These are phyloP conservation scores for Drusus annulatus DNA, from an alignment of 1,140 invertebrate genomes.

Conservation along the genomic window DNA sequence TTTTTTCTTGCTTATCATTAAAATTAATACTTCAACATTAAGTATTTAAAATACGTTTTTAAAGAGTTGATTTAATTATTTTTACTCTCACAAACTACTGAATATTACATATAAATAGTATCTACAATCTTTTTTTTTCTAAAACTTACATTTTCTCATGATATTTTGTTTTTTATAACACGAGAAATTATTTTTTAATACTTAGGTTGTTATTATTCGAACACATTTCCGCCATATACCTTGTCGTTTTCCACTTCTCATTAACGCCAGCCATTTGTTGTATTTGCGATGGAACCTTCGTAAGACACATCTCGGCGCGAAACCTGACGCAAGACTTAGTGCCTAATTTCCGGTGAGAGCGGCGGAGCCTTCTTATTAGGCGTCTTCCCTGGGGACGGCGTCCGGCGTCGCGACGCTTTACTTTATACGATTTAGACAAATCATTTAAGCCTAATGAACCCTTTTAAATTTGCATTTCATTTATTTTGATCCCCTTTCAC, in stretches of 20 bases:
- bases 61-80: too few relatives aligned
- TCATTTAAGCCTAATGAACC: conserved; percentile 9
- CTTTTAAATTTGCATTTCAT: conserved; percentile 2
- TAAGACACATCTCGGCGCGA: conserved; percentile 20
- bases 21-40: too few relatives aligned
- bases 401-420: conserved; percentile 12
- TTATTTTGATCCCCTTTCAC: too few relatives aligned
- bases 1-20: too few relatives aligned
- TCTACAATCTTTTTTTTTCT: too few relatives aligned
- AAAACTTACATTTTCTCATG: too few relatives aligned
- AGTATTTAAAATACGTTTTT: too few relatives aligned
- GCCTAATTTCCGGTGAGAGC: conserved; percentile 49
- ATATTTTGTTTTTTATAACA: too few relatives aligned
- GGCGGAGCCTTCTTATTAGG: conserved; percentile 6
- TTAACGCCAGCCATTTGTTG: conserved; percentile 2
- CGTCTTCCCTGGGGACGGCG: conserved; percentile 25
- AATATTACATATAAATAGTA: too few relatives aligned
- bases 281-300: conserved; percentile 9
- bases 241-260: conserved; percentile 1
- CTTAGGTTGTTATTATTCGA: not conserved
- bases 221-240: too few relatives aligned
- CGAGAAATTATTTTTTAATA: not conserved
- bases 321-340: conserved; percentile 48
- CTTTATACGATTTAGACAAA: conserved; percentile 17
- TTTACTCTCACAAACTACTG: too few relatives aligned